Conservation (phyloP, 2,888 invertebrate species). For the Drosophila meridiana region DNA sequence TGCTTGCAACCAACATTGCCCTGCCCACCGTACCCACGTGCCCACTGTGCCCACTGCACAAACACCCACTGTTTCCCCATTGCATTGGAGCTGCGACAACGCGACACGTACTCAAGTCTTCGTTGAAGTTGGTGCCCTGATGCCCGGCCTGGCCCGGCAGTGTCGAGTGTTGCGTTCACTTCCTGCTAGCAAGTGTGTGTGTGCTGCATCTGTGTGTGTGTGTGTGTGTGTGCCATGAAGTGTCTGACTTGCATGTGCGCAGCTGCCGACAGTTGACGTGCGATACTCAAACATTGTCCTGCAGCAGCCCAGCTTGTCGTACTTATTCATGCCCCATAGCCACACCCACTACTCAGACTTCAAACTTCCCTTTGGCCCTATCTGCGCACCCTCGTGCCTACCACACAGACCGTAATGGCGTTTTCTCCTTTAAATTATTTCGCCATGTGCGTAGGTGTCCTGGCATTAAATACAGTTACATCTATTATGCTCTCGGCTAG, state of each 20-base stretch:
- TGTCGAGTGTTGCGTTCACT: constrained; percentile 67
- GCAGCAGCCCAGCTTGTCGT: constrained; percentile 40
- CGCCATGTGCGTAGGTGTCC: constrained; percentile 57
- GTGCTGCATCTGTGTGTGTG: constrained; percentile 9
- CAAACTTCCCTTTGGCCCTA: background rate
- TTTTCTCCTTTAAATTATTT: constrained; percentile 58
- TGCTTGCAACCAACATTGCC: constrained; percentile 19
- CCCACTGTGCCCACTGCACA: background rate
- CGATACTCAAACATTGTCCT: constrained; percentile 61
- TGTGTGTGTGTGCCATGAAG: constrained; percentile 59
- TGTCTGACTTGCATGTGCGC: constrained; percentile 75
- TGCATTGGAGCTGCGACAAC: constrained; percentile 31
- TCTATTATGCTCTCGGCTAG: constrained; percentile 30
- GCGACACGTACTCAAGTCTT: constrained; percentile 59
- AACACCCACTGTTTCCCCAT: constrained; percentile 25
- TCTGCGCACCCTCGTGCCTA: background rate
- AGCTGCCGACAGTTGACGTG: constrained; percentile 76
- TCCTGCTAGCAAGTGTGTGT: constrained; percentile 48
- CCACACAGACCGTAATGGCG: constrained; percentile 38
- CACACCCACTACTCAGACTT: constrained; percentile 8
- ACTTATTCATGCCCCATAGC: constrained; percentile 46
- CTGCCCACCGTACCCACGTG: background rate
- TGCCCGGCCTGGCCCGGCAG: constrained; percentile 46
- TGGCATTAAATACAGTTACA: constrained; percentile 53
- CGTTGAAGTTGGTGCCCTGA: constrained; percentile 62